phyloP scores from a whole-genome alignment of 2,888 invertebrate genomes.

The Apodemia mormo region DNA sequence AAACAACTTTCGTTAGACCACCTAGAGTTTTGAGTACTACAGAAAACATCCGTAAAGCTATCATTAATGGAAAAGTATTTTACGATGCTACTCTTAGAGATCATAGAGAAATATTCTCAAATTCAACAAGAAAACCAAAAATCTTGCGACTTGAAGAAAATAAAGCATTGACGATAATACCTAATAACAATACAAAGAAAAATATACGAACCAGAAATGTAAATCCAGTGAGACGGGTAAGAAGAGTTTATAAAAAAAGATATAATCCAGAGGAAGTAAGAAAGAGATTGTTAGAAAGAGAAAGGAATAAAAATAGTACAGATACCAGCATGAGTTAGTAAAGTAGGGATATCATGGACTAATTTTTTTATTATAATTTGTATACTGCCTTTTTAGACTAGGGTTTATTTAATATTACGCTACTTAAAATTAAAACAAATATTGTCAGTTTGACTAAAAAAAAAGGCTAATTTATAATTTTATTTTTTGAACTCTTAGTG shows the following conservation, averaged over 20 bases:
- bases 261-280: constrained; percentile 79
- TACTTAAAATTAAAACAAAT: too few species aligned
- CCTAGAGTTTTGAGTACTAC: constrained; percentile 68
- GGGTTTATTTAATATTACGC: neutral
- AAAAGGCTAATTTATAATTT: too few species aligned
- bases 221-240: constrained; percentile 68
- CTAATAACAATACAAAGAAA: constrained; percentile 57
- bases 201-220: constrained; percentile 59
- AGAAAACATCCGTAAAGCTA: constrained; percentile 68
- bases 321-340: constrained; percentile 24
- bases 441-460: constrained; percentile 25
- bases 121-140: constrained; percentile 52
- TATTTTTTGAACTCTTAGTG: too few species aligned
- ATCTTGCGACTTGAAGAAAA: constrained; percentile 48
- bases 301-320: constrained; percentile 49
- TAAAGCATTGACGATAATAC: constrained; percentile 50
- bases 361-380: neutral
- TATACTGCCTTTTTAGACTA: constrained; percentile 18
- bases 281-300: constrained; percentile 70
- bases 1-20: constrained; percentile 68
- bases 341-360: neutral
- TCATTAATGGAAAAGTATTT: constrained; percentile 73
- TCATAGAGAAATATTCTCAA: constrained; percentile 56
- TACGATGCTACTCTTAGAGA: constrained; percentile 73
- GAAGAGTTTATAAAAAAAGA: constrained; percentile 70